Conservation (phyloP, 2,797 vertebrate genomes). For the Pantherophis vulpinus region DNA sequence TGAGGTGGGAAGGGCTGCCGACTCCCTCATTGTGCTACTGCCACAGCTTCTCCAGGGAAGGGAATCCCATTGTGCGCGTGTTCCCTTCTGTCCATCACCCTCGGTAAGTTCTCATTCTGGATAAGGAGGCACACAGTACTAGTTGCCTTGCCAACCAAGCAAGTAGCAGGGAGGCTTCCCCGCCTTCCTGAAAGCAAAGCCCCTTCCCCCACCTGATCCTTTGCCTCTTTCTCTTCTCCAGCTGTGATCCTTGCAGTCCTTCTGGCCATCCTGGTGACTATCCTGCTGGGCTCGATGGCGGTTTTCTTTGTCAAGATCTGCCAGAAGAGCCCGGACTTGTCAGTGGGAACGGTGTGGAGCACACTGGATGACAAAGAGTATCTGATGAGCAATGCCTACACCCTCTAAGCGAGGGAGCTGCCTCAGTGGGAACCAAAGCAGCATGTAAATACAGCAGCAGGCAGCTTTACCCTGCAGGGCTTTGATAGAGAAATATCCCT, state of each 20-base stretch:
- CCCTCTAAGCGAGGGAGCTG: conserved; percentile 40
- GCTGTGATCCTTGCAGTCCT: conserved; percentile 57
- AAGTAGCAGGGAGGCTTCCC: not conserved
- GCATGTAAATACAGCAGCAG: not conserved
- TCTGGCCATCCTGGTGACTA: conserved; percentile 49
- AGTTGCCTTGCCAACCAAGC: not conserved
- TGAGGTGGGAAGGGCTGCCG: not conserved
- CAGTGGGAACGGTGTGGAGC: conserved; percentile 56
- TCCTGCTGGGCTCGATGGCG: conserved; percentile 55
- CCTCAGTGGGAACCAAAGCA: too few relatives aligned
- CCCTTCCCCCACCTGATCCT: not conserved
- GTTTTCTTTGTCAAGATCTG: conserved; percentile 54
- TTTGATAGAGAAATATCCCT: not conserved
- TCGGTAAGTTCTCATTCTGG: not conserved
- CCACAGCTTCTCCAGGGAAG: not conserved
- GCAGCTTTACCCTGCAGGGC: not conserved
- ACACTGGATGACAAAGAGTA: conserved; percentile 66
- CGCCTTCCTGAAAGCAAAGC: not conserved
- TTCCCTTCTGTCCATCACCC: not conserved
- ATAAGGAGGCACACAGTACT: not conserved
- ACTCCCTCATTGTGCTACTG: too few relatives aligned
- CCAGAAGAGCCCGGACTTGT: conserved; percentile 33
- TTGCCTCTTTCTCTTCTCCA: conserved; percentile 21
- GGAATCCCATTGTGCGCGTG: rapidly evolving
- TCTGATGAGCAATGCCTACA: conserved; percentile 64